A percentile compares a stretch with the other conserved stretches of the same genome.
These are phyloP conservation scores for Cecropterus lyciades DNA, from an alignment of 1,140 invertebrate species.

Conservation along the genomic window DNA sequence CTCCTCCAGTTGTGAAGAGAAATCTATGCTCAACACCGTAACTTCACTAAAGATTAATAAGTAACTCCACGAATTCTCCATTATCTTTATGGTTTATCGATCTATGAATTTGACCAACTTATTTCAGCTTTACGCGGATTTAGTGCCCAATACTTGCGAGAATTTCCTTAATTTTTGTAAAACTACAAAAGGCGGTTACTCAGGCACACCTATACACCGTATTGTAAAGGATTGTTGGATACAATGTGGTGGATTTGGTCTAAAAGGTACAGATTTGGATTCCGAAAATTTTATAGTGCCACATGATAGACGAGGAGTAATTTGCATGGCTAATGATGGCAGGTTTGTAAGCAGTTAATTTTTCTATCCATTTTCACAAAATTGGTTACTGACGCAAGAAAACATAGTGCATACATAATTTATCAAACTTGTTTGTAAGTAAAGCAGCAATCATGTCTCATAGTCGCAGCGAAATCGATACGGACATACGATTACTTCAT, in stretches of 20 bases:
- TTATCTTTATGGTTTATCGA: too few relatives aligned
- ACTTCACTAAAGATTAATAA: too few relatives aligned
- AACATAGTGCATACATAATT: too few relatives aligned
- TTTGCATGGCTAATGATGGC: conserved; percentile 84
- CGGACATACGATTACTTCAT: too few relatives aligned
- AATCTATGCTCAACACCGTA: too few relatives aligned
- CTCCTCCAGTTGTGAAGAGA: too few relatives aligned
- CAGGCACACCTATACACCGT: conserved; percentile 77
- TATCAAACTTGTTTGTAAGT: too few relatives aligned
- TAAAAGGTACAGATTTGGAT: conserved; percentile 64
- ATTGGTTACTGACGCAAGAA: too few relatives aligned
- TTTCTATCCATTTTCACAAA: too few relatives aligned
- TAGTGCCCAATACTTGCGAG: conserved; percentile 79
- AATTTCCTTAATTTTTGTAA: conserved; percentile 81
- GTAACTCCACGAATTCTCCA: too few relatives aligned
- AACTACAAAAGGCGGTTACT: conserved; percentile 68
- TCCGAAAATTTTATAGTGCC: conserved; percentile 85
- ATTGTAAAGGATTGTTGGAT: conserved; percentile 83
- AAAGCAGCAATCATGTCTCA: too few relatives aligned
- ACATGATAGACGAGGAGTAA: conserved; percentile 81
- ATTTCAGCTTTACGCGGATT: conserved; percentile 80
- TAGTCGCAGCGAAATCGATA: too few relatives aligned
- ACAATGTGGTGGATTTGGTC: conserved; percentile 80
- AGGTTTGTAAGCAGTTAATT: conserved; percentile 48
- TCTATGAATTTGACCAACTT: not conserved